A percentile compares a stretch with the other conserved stretches of the same genome.
Evolutionary conservation across 1,140 invertebrate species (phyloP).

Genomic region (Heliconius melpomene): DNA sequence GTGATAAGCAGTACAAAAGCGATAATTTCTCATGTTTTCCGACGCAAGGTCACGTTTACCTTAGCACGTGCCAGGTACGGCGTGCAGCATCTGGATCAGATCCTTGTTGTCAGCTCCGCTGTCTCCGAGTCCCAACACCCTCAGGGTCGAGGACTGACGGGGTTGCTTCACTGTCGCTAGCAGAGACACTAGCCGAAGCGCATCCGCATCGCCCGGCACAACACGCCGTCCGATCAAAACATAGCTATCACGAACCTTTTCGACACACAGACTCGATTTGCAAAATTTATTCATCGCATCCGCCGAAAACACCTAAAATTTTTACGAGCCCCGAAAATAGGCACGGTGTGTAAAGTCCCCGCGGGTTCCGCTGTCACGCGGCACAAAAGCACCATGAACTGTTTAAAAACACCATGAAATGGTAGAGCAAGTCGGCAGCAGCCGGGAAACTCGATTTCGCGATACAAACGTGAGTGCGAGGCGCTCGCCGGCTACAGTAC

Average conservation of each 20-base stretch:
- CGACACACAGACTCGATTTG: conserved; percentile 77
- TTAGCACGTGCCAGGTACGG: conserved; percentile 63
- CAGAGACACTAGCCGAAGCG: conserved; percentile 53
- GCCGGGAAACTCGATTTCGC: conserved; percentile 72
- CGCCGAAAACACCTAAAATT: conserved; percentile 74
- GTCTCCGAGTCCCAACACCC: conserved; percentile 38
- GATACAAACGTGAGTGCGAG: conserved; percentile 65
- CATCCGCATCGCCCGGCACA: conserved; percentile 68
- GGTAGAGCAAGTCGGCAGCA: conserved; percentile 59
- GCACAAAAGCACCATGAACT: conserved; percentile 71
- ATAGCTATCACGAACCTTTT: conserved; percentile 76
- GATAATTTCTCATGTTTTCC: conserved; percentile 16
- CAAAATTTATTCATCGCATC: conserved; percentile 81
- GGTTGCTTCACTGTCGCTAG: conserved; percentile 51
- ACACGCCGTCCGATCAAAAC: conserved; percentile 73
- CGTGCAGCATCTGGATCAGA: conserved; percentile 50
- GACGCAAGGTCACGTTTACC: conserved; percentile 60
- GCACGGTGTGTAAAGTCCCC: conserved; percentile 30
- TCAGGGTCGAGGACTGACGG: conserved; percentile 42
- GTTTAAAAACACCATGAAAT: conserved; percentile 71
- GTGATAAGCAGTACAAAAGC: conserved; percentile 32
- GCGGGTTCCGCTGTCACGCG: conserved; percentile 57
- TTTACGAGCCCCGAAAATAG: conserved; percentile 71
- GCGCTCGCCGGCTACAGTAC: conserved; percentile 72
- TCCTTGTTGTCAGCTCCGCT: conserved; percentile 41